Evolutionary conservation across 2,888 invertebrate species (phyloP).

Genomic region (Thelaira solivaga): DNA sequence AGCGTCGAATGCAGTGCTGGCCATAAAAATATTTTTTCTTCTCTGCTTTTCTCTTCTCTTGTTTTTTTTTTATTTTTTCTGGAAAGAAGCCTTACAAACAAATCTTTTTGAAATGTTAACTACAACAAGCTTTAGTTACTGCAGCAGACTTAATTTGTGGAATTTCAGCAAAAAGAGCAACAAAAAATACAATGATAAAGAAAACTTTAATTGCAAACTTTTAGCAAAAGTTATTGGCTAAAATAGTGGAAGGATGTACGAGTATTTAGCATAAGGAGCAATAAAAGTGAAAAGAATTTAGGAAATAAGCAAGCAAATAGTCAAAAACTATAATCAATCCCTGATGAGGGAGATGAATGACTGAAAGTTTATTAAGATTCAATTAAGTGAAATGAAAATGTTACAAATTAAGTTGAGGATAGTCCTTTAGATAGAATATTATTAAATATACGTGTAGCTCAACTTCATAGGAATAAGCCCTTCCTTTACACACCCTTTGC

Average conservation of each 20-base stretch:
- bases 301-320: background rate
- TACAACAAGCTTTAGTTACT: slow-evolving; percentile 35
- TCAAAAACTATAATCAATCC: no score
- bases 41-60: background rate
- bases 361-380: no score
- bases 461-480: no score
- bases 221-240: slow-evolving; percentile 1
- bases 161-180: background rate
- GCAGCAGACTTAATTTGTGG: slow-evolving; percentile 6
- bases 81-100: slow-evolving; percentile 53
- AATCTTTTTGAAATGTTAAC: slow-evolving; percentile 53
- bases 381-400: no score
- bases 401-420: no score
- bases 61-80: slow-evolving; percentile 3
- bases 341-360: no score
- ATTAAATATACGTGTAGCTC: no score
- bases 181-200: background rate
- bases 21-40: slow-evolving; percentile 30
- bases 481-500: no score
- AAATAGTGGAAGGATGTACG: slow-evolving; percentile 47
- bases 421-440: no score
- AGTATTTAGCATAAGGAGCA: background rate
- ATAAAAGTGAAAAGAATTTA: background rate
- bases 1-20: slow-evolving; percentile 24
- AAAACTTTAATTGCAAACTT: slow-evolving; percentile 5